Conservation (phyloP, 2,888 invertebrate species). For the Drosophila eohydei region DNA sequence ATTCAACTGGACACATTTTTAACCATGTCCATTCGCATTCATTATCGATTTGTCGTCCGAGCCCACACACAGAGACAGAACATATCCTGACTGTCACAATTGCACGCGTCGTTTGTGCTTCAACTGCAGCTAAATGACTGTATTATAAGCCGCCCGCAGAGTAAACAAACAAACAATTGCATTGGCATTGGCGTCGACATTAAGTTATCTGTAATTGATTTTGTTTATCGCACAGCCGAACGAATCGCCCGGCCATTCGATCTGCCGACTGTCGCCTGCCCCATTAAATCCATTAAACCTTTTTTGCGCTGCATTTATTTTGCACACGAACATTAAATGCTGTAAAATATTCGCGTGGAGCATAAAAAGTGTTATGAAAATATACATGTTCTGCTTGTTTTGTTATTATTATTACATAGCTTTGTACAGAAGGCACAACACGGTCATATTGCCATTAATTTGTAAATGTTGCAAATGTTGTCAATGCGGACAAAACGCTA, state of each 20-base stretch:
- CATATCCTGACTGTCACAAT: conserved; percentile 39
- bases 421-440: conserved; percentile 38
- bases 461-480: conserved; percentile 34
- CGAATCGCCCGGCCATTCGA: background rate
- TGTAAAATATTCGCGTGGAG: conserved; percentile 14
- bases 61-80: conserved; percentile 10
- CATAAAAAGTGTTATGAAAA: conserved; percentile 21
- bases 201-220: conserved; percentile 80
- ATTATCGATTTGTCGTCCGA: conserved; percentile 68
- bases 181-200: conserved; percentile 44
- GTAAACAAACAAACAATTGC: conserved; percentile 63
- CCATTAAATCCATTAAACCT: conserved; percentile 30
- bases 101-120: conserved; percentile 65
- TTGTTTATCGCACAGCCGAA: conserved; percentile 56
- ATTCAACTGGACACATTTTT: conserved; percentile 40
- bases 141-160: conserved; percentile 60
- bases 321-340: conserved; percentile 39
- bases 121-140: conserved; percentile 76
- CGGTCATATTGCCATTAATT: conserved; percentile 41
- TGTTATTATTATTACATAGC: conserved; percentile 51
- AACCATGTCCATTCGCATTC: conserved; percentile 50
- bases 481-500: conserved; percentile 13
- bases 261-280: background rate
- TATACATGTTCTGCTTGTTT: conserved; percentile 38
- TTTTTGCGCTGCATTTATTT: conserved; percentile 38